Conservation (phyloP, 2,797 vertebrate species). For the Cirrhinus molitorella region DNA sequence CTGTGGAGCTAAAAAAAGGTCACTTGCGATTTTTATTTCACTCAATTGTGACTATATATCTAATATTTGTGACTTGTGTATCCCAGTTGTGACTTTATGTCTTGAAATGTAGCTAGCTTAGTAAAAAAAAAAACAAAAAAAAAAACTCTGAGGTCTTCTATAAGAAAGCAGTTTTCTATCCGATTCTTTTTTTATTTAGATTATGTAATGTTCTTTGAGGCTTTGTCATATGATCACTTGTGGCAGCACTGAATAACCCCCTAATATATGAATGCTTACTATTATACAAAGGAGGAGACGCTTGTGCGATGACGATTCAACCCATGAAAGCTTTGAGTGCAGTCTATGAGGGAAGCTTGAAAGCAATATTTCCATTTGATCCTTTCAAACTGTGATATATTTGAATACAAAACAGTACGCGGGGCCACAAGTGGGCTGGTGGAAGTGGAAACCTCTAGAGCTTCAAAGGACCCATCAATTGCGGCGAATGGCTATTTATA, state of each 20-base stretch:
- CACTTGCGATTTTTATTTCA: too few species aligned
- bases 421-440: conserved; percentile 44
- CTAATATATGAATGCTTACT: not conserved
- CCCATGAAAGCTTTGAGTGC: conserved; percentile 22
- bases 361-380: conserved; percentile 59
- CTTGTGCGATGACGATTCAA: conserved; percentile 19
- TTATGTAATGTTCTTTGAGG: not conserved
- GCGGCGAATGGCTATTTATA: conserved; percentile 36
- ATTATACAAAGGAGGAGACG: conserved; percentile 23
- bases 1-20: not conserved
- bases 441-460: conserved; percentile 47
- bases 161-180: not conserved
- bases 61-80: too few species aligned
- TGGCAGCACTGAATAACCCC: not conserved
- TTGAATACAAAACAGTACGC: conserved; percentile 54
- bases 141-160: too few species aligned
- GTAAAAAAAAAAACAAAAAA: too few species aligned
- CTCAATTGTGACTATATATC: too few species aligned
- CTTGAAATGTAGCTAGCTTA: too few species aligned
- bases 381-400: conserved; percentile 52
- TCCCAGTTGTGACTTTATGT: too few species aligned
- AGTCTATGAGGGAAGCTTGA: conserved; percentile 40
- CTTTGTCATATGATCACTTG: not conserved
- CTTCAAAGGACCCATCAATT: conserved; percentile 42
- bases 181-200: not conserved